Evolutionary conservation across 2,797 vertebrate genomes (phyloP).

Genomic region (Pangasius larnaudii): DNA sequence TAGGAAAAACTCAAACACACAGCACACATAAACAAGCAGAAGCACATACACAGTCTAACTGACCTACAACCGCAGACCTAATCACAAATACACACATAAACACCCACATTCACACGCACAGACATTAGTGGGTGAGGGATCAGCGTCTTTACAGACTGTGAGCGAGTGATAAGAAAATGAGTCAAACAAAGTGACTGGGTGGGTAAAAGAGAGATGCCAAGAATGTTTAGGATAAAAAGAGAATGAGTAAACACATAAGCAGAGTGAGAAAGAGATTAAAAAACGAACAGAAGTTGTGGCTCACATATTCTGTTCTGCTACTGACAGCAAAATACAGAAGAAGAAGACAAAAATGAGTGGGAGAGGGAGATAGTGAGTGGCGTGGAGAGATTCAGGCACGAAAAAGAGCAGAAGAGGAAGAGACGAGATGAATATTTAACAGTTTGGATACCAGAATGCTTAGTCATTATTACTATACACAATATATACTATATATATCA

Average conservation of each 20-base stretch:
- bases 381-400: constrained; percentile 2
- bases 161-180: constrained; percentile 51
- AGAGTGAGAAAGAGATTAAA: constrained; percentile 39
- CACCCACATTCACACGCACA: constrained; percentile 11
- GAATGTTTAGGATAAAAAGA: constrained; percentile 13
- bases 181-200: constrained; percentile 36
- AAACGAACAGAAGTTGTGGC: constrained; percentile 23
- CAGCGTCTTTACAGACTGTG: constrained; percentile 52
- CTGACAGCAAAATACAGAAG: constrained; percentile 28
- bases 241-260: constrained; percentile 36
- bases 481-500: neutral
- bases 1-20: constrained; percentile 42
- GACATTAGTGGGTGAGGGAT: constrained; percentile 28
- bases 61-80: constrained; percentile 34
- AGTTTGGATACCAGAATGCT: neutral
- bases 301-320: constrained; percentile 18
- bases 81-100: constrained; percentile 10
- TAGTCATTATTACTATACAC: neutral
- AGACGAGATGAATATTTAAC: constrained; percentile 8
- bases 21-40: neutral
- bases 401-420: neutral
- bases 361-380: neutral
- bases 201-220: neutral
- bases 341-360: constrained; percentile 23
- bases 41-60: constrained; percentile 9